Percentiles rank a stretch among this genome's conserved stretches.
Evolutionary conservation across 2,888 invertebrate genomes (phyloP).

Genomic region (Drosophila birchii): DNA sequence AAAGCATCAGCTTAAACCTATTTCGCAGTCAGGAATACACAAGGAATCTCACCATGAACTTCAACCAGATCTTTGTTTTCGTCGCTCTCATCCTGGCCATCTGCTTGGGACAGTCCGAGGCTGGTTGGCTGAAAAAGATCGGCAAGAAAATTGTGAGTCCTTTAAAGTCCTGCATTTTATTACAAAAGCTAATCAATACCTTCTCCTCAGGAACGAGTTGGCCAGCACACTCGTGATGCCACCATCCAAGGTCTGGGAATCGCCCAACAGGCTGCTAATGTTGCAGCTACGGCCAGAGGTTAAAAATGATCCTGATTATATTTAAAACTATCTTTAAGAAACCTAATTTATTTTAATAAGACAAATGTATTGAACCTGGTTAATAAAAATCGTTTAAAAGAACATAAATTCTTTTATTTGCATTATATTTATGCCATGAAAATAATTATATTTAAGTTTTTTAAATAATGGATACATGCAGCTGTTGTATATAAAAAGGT

Average conservation of each 20-base stretch:
- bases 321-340: not conserved
- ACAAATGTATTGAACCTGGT: not conserved
- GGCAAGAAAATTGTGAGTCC: slow-evolving; percentile 50
- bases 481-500: no score
- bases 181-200: no score
- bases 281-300: slow-evolving; percentile 68
- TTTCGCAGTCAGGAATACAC: no score
- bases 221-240: slow-evolving; percentile 73
- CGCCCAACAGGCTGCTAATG: slow-evolving; percentile 75
- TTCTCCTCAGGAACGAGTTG: slow-evolving; percentile 60
- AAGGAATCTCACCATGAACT: slow-evolving; percentile 60
- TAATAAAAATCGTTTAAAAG: not conserved
- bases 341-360: slow-evolving; percentile 1
- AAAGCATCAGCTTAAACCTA: not conserved
- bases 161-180: no score
- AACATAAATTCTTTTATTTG: not conserved
- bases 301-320: slow-evolving; percentile 21
- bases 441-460: not conserved
- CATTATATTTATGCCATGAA: not conserved
- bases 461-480: no score
- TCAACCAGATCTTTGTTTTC: slow-evolving; percentile 66
- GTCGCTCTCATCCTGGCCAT: slow-evolving; percentile 69
- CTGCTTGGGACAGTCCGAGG: slow-evolving; percentile 74
- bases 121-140: slow-evolving; percentile 78
- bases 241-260: slow-evolving; percentile 67